Conservation (phyloP, 2,797 vertebrate species). For the Myripristis murdjan region DNA sequence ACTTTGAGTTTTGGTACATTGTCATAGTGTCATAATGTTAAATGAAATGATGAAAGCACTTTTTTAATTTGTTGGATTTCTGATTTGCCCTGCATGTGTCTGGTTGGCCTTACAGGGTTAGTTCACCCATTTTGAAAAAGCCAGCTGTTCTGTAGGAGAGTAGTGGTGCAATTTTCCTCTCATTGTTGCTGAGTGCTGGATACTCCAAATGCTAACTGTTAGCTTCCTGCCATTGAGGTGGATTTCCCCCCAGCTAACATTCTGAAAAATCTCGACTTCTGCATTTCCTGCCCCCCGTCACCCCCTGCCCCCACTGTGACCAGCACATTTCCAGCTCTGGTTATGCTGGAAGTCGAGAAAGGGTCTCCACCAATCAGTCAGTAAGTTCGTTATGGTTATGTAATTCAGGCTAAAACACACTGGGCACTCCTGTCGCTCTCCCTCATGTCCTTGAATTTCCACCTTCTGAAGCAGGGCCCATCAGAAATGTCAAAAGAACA, state of each 20-base stretch:
- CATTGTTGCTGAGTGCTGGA: no score
- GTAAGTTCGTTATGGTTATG: not conserved
- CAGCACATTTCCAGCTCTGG: not conserved
- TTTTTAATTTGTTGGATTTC: not conserved
- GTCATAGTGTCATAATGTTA: not conserved
- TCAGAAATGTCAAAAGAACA: not conserved
- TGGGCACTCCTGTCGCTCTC: constrained; percentile 2
- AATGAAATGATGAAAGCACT: not conserved
- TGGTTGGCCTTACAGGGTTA: no score
- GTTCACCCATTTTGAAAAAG: no score
- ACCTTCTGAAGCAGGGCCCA: not conserved
- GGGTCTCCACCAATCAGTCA: not conserved
- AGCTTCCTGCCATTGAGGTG: no score
- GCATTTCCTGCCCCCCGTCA: no score
- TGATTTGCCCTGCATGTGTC: not conserved
- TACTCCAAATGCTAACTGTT: no score
- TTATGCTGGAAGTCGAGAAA: not conserved
- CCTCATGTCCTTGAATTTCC: not conserved
- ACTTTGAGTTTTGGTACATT: constrained; percentile 6
- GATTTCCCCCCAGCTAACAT: no score
- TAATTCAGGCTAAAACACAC: not conserved
- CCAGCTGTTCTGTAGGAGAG: no score
- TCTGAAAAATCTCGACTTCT: no score
- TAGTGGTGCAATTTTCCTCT: no score
- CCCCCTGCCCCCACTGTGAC: constrained; percentile 4